A percentile compares a stretch with the other conserved stretches of the same genome.
These are phyloP conservation scores for Cotesia chilonis DNA, from an alignment of 1,140 invertebrate genomes.

Conservation along the genomic window DNA sequence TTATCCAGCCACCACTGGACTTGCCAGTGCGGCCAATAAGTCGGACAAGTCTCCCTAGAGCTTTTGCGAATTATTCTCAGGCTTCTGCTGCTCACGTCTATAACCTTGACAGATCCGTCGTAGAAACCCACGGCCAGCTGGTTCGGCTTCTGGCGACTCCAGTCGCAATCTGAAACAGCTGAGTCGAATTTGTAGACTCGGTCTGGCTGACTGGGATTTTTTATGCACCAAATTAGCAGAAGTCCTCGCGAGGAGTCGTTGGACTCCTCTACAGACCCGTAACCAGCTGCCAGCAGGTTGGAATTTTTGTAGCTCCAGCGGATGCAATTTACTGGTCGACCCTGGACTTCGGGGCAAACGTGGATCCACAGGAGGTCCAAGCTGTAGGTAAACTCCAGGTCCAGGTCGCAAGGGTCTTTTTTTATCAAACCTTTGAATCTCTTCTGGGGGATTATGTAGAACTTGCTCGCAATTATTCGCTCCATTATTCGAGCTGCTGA, in stretches of 20 bases:
- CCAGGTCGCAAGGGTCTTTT: conserved; percentile 69
- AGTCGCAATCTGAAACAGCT: conserved; percentile 77
- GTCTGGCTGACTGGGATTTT: conserved; percentile 87
- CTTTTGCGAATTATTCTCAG: conserved; percentile 67
- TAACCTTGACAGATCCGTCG: conserved; percentile 78
- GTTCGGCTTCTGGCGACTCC: conserved; percentile 75
- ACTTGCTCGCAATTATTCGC: conserved; percentile 74
- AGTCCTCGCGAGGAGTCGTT: conserved; percentile 63
- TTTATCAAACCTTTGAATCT: conserved; percentile 71
- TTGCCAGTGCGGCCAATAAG: conserved; percentile 75
- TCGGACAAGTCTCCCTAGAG: conserved; percentile 63
- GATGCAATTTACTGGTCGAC: conserved; percentile 68
- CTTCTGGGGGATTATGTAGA: conserved; percentile 71
- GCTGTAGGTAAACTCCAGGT: conserved; percentile 72
- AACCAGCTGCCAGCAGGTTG: conserved; percentile 76
- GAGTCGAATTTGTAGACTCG: conserved; percentile 73
- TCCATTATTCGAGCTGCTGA: conserved; percentile 73
- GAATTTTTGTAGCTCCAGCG: conserved; percentile 73
- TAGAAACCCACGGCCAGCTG: conserved; percentile 81
- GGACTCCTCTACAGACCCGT: conserved; percentile 60
- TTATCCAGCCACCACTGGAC: conserved; percentile 59
- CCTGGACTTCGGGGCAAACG: conserved; percentile 60
- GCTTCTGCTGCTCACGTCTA: conserved; percentile 72
- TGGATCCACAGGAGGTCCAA: conserved; percentile 74
- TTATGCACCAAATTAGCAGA: conserved; percentile 84